A percentile compares a stretch with the other conserved stretches of the same genome.
These are phyloP conservation scores for Jaculus jaculus DNA, from an alignment of 2,113 vertebrate genomes.

Conservation along the genomic window DNA sequence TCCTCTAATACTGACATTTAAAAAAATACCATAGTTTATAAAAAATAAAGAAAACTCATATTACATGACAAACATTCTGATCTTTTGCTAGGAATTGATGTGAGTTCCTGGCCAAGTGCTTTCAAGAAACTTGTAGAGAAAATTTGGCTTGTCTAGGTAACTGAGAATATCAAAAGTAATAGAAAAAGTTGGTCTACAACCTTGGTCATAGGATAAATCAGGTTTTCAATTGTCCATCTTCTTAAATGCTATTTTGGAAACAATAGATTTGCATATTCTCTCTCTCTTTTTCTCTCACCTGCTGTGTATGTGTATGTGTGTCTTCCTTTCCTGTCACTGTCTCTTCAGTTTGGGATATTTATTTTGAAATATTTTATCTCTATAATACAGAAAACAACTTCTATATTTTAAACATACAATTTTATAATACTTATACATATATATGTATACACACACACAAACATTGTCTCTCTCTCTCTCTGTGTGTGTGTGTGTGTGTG, in stretches of 20 bases:
- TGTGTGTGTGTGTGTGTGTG: background rate
- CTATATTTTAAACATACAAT: background rate
- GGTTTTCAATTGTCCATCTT: slow-evolving; percentile 40
- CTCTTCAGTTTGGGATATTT: background rate
- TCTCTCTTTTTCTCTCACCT: background rate
- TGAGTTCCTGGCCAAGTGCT: slow-evolving; percentile 73
- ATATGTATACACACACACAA: too few species aligned
- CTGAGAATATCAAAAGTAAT: slow-evolving; percentile 82
- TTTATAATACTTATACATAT: background rate
- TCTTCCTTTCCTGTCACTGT: background rate
- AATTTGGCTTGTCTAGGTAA: slow-evolving; percentile 82
- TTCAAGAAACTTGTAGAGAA: slow-evolving; percentile 78
- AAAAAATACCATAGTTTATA: slow-evolving; percentile 84
- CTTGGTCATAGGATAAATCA: slow-evolving; percentile 26
- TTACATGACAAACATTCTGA: slow-evolving; percentile 80
- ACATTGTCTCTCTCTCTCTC: too few species aligned
- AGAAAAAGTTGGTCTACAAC: slow-evolving; percentile 72
- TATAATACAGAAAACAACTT: background rate
- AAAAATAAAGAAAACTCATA: slow-evolving; percentile 83
- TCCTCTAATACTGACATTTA: slow-evolving; percentile 82
- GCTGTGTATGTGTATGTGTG: too few species aligned
- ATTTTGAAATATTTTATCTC: background rate
- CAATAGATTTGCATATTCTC: background rate
- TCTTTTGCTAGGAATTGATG: slow-evolving; percentile 82
- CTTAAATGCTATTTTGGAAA: background rate